A percentile compares a stretch with the other conserved stretches of the same genome.
phyloP scores from a whole-genome alignment of 1,140 invertebrate species.

The Caenorhabditis elegans region DNA sequence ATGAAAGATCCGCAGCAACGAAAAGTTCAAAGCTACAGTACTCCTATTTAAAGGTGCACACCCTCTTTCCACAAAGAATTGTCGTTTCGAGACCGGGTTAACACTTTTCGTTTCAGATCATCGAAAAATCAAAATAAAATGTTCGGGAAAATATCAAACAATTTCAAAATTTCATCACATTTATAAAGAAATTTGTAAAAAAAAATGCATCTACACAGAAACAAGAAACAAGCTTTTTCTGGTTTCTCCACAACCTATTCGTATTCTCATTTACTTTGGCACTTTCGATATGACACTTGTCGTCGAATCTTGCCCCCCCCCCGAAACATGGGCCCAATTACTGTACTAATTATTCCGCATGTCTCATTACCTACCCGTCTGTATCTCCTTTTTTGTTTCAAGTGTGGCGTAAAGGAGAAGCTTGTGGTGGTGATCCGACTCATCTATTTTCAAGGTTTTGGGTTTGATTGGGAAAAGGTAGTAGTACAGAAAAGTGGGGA shows the following conservation, averaged over 20 bases:
- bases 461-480: neutral
- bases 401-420: neutral
- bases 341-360: conserved; percentile 21
- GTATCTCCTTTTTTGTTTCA: neutral
- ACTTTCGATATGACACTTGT: neutral
- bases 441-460: conserved; percentile 4
- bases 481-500: neutral
- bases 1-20: too few species aligned
- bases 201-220: too few species aligned
- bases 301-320: neutral
- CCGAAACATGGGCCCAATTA: conserved; percentile 23
- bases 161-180: too few species aligned
- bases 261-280: conserved; percentile 15
- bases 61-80: too few species aligned
- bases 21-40: too few species aligned
- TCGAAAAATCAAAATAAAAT: too few species aligned
- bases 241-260: neutral
- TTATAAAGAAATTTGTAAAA: too few species aligned
- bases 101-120: too few species aligned
- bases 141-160: neutral
- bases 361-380: neutral
- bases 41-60: too few species aligned
- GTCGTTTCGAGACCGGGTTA: too few species aligned
- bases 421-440: too few species aligned
- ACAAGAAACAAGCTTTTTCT: neutral